Evolutionary conservation across 2,888 invertebrate genomes (phyloP).

Genomic region (Apoda limacodes): DNA sequence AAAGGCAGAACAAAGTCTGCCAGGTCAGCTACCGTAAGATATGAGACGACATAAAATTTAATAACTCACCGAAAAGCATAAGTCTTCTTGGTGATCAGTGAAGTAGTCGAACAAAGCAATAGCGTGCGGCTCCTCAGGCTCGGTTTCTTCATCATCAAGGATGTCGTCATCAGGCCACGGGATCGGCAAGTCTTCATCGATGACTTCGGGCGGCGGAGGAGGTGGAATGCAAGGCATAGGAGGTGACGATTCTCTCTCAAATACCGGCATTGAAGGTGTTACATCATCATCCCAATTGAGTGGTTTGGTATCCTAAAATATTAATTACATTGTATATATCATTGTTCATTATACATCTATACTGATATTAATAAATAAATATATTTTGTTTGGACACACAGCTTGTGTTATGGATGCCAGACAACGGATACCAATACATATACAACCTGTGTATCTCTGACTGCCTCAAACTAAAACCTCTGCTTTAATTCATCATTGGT

Average conservation of each 20-base stretch:
- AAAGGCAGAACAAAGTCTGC: no score
- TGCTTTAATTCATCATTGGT: no score
- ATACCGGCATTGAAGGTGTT: slow-evolving; percentile 26
- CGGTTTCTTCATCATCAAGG: slow-evolving; percentile 25
- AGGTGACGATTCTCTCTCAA: slow-evolving; percentile 68
- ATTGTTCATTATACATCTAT: no score
- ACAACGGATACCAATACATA: no score
- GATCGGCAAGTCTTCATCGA: slow-evolving; percentile 39
- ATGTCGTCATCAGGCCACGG: slow-evolving; percentile 30
- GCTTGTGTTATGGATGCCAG: no score
- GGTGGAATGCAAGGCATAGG: slow-evolving; percentile 86
- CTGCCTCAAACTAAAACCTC: no score
- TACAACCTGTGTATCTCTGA: no score
- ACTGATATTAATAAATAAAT: no score
- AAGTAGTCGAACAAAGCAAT: slow-evolving; percentile 84
- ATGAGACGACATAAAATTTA: slow-evolving; percentile 1
- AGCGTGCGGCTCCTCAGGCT: slow-evolving; percentile 77
- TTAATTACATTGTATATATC: no score
- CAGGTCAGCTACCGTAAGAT: not conserved
- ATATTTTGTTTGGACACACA: no score
- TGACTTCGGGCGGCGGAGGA: slow-evolving; percentile 75
- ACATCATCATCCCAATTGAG: slow-evolving; percentile 44
- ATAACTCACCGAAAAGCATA: slow-evolving; percentile 79
- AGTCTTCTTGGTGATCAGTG: slow-evolving; percentile 80
- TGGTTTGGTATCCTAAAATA: slow-evolving; percentile 42